Evolutionary conservation across 1,140 invertebrate genomes (phyloP), one percentile per base, ranked within the genome.

Genomic region (Drosophila equinoxialis): DNA sequence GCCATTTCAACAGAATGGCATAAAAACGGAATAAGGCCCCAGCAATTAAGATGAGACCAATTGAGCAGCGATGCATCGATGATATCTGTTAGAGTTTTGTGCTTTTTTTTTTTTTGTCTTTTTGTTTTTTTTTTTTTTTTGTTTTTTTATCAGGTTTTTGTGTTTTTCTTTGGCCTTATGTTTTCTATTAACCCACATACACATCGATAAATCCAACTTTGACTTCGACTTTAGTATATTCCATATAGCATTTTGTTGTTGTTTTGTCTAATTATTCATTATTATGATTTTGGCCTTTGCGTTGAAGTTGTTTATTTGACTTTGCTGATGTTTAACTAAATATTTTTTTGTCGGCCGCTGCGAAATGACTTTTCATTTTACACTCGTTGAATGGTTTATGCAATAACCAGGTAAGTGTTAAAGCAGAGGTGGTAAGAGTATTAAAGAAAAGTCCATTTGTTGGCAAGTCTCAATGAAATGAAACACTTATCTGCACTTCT

Each of bases 181-280:
- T 68, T 76, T 60, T 76, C 73, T 70, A 76, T 65, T 76, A 74
- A 70, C 74, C 74, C 73, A 76, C 66, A 76, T 68, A 37, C 65
- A 39, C 58, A 70, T 72, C 42, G 35, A 48, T 67, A 51, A 51
- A 51, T 51, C 45, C 17, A 51, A 23, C 58, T 51, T 42, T 51
- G 45, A 37, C 30, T 20, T 37, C n/a, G n/a, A 17, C 58, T 37
- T 62, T 41, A 39, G 14, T 39, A 20, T 57, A 37, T 33, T 37
- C 10, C 51, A 11, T 35, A 33, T n/a, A 39, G 37, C 13, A 6
- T 26, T 26, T 54, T 51, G 42, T 23, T 54, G n/a, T 11, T 35
- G 33, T 23, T 66, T 23, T 60, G n/a, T 35, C 63, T 81, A 74
- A 80, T 84, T 73, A 80, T 83, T 84, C 68, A 83, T 71, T 75